Evolutionary conservation across 1,140 invertebrate species (phyloP).

Genomic region (Ostrea edulis): DNA sequence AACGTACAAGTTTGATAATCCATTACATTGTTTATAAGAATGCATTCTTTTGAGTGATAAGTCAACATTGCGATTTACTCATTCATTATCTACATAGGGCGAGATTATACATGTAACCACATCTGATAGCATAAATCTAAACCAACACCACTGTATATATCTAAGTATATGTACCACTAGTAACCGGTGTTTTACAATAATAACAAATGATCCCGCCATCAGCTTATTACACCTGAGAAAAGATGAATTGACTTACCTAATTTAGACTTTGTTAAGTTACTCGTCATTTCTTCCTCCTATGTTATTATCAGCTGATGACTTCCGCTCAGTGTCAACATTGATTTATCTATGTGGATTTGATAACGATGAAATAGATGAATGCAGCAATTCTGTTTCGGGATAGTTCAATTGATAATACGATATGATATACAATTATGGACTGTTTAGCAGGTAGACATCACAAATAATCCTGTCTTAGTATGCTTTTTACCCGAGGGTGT

Average conservation of each 20-base stretch:
- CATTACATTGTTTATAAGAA: too few relatives aligned
- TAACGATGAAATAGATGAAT: background rate
- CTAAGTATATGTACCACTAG: background rate
- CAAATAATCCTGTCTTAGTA: too few relatives aligned
- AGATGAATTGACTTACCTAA: background rate
- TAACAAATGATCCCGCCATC: background rate
- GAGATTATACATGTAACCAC: background rate
- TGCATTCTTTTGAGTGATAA: too few relatives aligned
- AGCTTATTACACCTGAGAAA: background rate
- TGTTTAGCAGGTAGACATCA: too few relatives aligned
- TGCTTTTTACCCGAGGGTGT: too few relatives aligned
- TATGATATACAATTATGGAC: too few relatives aligned
- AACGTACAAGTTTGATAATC: too few relatives aligned
- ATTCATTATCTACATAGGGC: too few relatives aligned
- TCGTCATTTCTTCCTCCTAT: background rate
- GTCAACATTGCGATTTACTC: too few relatives aligned
- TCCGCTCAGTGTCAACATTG: background rate
- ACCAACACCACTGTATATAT: background rate
- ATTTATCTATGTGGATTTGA: conserved; percentile 2
- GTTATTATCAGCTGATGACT: background rate
- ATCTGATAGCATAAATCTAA: background rate
- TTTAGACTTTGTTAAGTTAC: background rate
- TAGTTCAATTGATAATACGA: too few relatives aligned
- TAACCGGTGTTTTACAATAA: background rate
- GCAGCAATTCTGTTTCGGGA: too few relatives aligned